Evolutionary conservation across 2,113 vertebrate genomes (phyloP), one percentile per base, ranked within the genome.

Genomic region (Lophura nycthemera): DNA sequence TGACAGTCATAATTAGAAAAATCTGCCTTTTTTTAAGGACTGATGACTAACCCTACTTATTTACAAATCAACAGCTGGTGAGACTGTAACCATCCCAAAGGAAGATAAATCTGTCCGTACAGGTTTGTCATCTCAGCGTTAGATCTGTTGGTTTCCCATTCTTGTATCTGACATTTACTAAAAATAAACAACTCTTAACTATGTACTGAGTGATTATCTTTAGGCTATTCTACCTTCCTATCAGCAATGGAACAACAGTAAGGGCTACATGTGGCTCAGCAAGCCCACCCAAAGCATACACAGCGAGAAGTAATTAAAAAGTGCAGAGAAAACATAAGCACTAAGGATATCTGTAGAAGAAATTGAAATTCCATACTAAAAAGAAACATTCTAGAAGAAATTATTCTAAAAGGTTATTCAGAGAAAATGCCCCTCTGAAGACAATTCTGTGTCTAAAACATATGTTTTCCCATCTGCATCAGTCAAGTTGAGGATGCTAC

Each of bases 51-150:
- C 38, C 36, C 21, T 5, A 5, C 6, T 47, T 50, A 20, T 38
- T 75, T 30, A 70, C 27, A 3, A 10, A 10, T 3, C 52, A 43
- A 47, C 50, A 40, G 5, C 22, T 24, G 13, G n/a, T 34, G 52
- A 48, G 56, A 74, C 47, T 4, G 4, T 3, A n/a, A 43, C 38
- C 13, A 24, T 5, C 56, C 73, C 42, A 56, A n/a, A 45, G 16
- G 61, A 40, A 64, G 11, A 61, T 20, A 25, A 27, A n/a, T 8
- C 42, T 30, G 67, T 29, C 56, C 52, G 30, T 36, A 8, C 0
- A 1, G 8, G 19, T 50, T 15, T 45, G 24, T 2, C 1, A 66
- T 34, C 61, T 40, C 27, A 16, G 40, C 2, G 0, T 52, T 47
- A 57, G 25, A 48, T 59, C 54, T 25, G 29, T 19, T 45, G 15